phyloP scores from a whole-genome alignment of 2,113 vertebrate genomes.

The Alethe castanea region DNA sequence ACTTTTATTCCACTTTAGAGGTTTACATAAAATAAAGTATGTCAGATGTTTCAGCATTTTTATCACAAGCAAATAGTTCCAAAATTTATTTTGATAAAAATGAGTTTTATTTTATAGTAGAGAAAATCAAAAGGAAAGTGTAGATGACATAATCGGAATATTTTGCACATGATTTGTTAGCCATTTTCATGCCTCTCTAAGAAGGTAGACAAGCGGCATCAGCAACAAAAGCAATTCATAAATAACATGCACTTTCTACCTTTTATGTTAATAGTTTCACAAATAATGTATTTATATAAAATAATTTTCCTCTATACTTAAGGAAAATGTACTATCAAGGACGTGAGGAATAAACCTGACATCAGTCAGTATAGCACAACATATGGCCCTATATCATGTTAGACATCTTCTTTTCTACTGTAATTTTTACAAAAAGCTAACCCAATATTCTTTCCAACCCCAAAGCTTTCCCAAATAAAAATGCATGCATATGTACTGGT shows the following conservation, averaged over 20 bases:
- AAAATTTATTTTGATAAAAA: background rate
- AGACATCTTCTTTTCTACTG: background rate
- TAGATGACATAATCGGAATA: background rate
- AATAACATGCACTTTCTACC: background rate
- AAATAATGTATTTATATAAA: background rate
- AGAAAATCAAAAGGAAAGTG: background rate
- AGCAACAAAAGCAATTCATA: background rate
- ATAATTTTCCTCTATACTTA: background rate
- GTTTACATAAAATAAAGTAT: background rate
- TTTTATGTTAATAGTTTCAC: background rate
- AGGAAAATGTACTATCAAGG: background rate
- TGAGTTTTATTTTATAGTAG: background rate
- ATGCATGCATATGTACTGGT: fast-evolving
- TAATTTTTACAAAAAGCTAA: background rate
- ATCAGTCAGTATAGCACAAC: background rate
- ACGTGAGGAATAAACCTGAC: background rate
- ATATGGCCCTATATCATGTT: background rate
- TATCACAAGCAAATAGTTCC: background rate
- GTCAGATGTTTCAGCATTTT: background rate
- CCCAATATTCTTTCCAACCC: background rate
- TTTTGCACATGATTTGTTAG: background rate
- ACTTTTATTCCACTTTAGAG: background rate
- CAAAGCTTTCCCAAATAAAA: background rate
- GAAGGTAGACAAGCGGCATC: background rate
- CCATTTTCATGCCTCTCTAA: background rate